A percentile compares a stretch with the other conserved stretches of the same genome.
Conservation (phyloP, 2,888 invertebrate species). For the Balanococcus diminutus region DNA sequence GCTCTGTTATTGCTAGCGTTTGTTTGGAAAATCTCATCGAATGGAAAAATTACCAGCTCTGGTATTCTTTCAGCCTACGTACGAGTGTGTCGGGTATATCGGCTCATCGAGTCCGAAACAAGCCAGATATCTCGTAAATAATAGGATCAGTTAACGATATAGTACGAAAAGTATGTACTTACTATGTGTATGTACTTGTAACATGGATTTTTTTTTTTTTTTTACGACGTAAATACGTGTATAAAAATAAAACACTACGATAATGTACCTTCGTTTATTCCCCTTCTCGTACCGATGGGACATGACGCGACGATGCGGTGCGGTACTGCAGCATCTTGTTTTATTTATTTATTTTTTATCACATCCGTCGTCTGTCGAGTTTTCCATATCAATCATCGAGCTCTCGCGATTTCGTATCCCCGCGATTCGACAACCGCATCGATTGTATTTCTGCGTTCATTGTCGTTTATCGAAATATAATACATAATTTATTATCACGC, state of each 20-base stretch:
- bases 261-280: background rate
- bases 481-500: background rate
- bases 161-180: background rate
- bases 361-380: background rate
- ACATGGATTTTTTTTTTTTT: too few species aligned
- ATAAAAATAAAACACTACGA: background rate
- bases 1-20: background rate
- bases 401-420: background rate
- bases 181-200: background rate
- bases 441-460: too few species aligned
- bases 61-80: background rate
- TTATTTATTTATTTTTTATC: background rate
- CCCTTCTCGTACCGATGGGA: background rate
- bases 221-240: background rate
- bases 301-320: too few species aligned
- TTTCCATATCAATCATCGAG: background rate
- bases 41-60: background rate
- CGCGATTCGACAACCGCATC: background rate
- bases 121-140: background rate
- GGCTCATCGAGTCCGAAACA: background rate
- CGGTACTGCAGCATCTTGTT: background rate
- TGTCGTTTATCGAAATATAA: background rate
- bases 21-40: background rate
- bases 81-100: background rate
- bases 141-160: background rate